Percentiles rank a stretch among this genome's conserved stretches.
phyloP scores from a whole-genome alignment of 2,888 invertebrate species.

The Mimachlamys varia region DNA sequence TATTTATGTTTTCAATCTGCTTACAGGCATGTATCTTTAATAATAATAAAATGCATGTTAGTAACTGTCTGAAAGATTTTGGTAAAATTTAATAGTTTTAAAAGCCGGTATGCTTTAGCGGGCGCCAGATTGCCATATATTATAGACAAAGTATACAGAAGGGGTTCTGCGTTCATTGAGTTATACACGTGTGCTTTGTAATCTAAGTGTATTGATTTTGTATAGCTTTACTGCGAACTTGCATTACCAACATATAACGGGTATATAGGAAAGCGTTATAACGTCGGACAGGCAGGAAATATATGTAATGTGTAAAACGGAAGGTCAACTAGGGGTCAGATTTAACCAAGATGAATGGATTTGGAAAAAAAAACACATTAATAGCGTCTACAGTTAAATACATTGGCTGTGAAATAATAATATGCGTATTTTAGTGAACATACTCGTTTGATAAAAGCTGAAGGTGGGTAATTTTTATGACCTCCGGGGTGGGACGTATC shows the following conservation, averaged over 20 bases:
- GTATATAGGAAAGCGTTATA: background rate
- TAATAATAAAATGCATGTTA: background rate
- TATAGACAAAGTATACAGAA: background rate
- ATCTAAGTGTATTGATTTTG: conserved; percentile 12
- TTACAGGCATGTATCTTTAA: background rate
- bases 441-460: background rate
- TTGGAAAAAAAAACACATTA: background rate
- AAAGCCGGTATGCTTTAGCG: background rate
- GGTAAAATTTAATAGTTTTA: background rate
- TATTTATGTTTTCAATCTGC: background rate
- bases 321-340: background rate
- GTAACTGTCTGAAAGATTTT: background rate
- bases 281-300: background rate
- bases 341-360: background rate
- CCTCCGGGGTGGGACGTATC: background rate
- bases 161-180: background rate
- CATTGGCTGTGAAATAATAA: background rate
- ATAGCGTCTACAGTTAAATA: background rate
- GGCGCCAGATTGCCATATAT: background rate
- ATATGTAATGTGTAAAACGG: background rate
- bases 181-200: background rate
- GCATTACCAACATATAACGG: background rate
- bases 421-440: background rate
- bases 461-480: background rate
- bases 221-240: background rate